These are phyloP conservation scores for Trochalopteron elliotii DNA, from an alignment of 2,113 vertebrate genomes.

Conservation along the genomic window DNA sequence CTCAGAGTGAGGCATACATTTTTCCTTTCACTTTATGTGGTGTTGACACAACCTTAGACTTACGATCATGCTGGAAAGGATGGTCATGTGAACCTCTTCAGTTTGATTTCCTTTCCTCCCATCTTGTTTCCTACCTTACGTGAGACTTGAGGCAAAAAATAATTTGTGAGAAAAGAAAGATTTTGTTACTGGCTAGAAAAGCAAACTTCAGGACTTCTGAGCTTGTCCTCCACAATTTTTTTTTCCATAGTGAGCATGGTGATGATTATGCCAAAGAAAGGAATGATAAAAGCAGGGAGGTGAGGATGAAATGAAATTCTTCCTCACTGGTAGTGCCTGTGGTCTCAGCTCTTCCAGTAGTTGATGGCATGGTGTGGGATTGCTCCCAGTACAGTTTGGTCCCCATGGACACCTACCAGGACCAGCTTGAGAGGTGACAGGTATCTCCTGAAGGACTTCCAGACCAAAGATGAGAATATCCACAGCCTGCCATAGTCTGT, in stretches of 20 bases:
- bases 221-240: background rate
- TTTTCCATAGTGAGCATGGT: background rate
- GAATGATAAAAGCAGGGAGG: background rate
- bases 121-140: background rate
- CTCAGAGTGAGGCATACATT: background rate
- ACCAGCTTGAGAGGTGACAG: background rate
- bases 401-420: background rate
- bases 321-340: background rate
- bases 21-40: background rate
- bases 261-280: background rate
- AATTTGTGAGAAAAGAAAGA: background rate
- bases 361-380: background rate
- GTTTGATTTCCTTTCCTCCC: background rate
- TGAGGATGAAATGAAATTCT: background rate
- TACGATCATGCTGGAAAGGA: background rate
- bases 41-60: background rate
- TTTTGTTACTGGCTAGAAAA: background rate
- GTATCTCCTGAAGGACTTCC: background rate
- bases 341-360: background rate
- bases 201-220: background rate
- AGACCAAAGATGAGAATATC: background rate
- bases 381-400: background rate
- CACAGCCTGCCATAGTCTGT: background rate
- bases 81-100: background rate
- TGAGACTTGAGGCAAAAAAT: background rate